Percentiles rank a stretch among this genome's conserved stretches.
phyloP scores from a whole-genome alignment of 2,113 vertebrate species.

The Verasper variegatus region DNA sequence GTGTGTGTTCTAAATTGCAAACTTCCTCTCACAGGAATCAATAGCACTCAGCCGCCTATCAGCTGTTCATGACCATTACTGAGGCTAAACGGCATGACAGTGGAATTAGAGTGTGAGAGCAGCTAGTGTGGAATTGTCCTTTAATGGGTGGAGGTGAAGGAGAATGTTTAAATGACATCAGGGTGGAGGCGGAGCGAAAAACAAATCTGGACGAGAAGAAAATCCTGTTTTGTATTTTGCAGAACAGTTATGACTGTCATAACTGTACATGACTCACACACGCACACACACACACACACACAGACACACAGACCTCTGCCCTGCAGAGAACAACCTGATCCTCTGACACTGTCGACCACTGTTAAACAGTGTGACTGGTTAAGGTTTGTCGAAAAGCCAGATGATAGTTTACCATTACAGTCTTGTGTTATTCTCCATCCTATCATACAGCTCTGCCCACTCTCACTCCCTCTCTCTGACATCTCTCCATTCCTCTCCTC shows the following conservation, averaged over 20 bases:
- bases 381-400: conserved; percentile 3
- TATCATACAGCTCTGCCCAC: conserved; percentile 52
- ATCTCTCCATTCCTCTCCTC: conserved; percentile 3
- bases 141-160: conserved; percentile 26
- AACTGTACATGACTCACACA: conserved; percentile 11
- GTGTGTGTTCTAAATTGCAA: conserved; percentile 6
- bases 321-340: conserved; percentile 15
- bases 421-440: conserved; percentile 31
- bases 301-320: conserved; percentile 13
- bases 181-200: not conserved
- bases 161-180: conserved; percentile 1
- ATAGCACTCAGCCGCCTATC: conserved; percentile 37
- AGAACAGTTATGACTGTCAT: not conserved
- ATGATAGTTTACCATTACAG: conserved; percentile 30
- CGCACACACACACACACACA: not conserved
- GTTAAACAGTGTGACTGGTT: conserved; percentile 4
- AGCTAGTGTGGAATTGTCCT: conserved; percentile 25
- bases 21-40: conserved; percentile 35
- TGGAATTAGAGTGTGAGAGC: conserved; percentile 11
- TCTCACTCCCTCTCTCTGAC: conserved; percentile 23
- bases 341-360: conserved; percentile 6
- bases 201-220: not conserved
- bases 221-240: not conserved
- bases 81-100: conserved; percentile 13
- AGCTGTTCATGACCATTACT: conserved; percentile 25